Percentiles rank a stretch among this genome's conserved stretches.
These are phyloP conservation scores for Gymnoscopelus microlampas DNA, from an alignment of 2,797 vertebrate genomes.

Conservation along the genomic window DNA sequence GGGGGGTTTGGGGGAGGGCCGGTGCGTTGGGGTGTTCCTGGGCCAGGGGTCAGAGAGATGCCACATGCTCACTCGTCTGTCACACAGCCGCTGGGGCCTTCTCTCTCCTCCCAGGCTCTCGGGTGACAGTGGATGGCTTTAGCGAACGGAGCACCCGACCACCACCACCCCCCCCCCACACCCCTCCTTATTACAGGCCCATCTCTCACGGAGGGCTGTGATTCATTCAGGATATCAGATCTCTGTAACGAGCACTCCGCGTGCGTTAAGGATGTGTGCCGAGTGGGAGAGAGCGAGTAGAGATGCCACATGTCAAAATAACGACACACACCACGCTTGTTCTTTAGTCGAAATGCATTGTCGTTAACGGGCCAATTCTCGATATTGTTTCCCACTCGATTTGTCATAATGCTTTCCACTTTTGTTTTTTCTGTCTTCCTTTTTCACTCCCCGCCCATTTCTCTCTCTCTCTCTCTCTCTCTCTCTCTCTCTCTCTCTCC, in stretches of 20 bases:
- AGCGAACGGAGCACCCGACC: conserved; percentile 32
- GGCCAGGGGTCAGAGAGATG: conserved; percentile 71
- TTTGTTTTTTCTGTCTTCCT: conserved; percentile 5
- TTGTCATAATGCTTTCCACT: no score
- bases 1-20: no score
- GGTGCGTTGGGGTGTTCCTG: conserved; percentile 50
- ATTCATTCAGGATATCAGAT: conserved; percentile 57
- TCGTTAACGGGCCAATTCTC: not conserved
- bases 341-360: not conserved
- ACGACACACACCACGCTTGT: not conserved
- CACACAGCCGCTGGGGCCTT: conserved; percentile 42
- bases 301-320: no score
- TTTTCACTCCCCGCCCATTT: conserved; percentile 27
- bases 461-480: conserved; percentile 20
- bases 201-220: conserved; percentile 36
- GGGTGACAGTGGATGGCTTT: conserved; percentile 68
- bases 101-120: conserved; percentile 32
- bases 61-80: conserved; percentile 78
- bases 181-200: conserved; percentile 1
- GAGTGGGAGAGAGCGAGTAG: not conserved
- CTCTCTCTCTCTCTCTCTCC: conserved; percentile 6
- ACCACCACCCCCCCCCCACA: not conserved
- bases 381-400: no score
- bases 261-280: conserved; percentile 12
- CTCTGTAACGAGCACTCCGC: conserved; percentile 30